phyloP scores from a whole-genome alignment of 64 coral and sea anemone genomes.

The Dendrophyllia cribrosa region DNA sequence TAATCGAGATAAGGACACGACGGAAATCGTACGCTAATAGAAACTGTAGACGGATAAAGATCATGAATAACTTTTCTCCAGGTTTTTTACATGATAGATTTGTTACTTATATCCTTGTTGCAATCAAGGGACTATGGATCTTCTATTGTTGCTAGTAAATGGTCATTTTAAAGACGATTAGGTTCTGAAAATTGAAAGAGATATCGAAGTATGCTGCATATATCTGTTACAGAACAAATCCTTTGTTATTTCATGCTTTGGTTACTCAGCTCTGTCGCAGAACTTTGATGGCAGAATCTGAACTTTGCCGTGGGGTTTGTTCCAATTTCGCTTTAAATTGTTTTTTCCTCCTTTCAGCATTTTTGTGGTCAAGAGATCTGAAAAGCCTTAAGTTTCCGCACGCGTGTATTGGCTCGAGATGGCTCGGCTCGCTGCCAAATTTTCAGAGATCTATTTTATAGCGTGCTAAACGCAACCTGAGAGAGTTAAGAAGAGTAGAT shows the following conservation, averaged over 20 bases:
- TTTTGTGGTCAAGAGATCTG: not conserved
- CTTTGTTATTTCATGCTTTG: too few relatives aligned
- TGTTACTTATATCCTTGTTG: not conserved
- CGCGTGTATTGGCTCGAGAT: not conserved
- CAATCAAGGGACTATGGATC: too few relatives aligned
- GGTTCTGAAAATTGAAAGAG: not conserved
- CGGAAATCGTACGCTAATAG: not conserved
- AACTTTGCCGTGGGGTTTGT: not conserved
- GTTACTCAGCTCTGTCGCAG: too few relatives aligned
- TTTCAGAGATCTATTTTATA: not conserved
- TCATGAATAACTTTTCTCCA: not conserved
- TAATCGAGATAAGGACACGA: not conserved
- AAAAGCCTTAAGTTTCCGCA: not conserved
- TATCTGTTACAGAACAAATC: too few relatives aligned
- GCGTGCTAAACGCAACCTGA: not conserved
- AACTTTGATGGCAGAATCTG: too few relatives aligned
- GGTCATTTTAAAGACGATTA: not conserved
- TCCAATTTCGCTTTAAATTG: not conserved
- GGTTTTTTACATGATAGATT: not conserved
- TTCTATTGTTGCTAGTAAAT: not conserved
- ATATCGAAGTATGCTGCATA: too few relatives aligned
- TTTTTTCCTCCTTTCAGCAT: not conserved
- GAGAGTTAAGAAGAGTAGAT: not conserved
- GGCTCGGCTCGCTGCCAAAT: conserved; percentile 28
- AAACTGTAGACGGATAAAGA: not conserved